Evolutionary conservation across 2,797 vertebrate species (phyloP), one percentile per base, ranked within the genome.

Genomic region (Alca torda): DNA sequence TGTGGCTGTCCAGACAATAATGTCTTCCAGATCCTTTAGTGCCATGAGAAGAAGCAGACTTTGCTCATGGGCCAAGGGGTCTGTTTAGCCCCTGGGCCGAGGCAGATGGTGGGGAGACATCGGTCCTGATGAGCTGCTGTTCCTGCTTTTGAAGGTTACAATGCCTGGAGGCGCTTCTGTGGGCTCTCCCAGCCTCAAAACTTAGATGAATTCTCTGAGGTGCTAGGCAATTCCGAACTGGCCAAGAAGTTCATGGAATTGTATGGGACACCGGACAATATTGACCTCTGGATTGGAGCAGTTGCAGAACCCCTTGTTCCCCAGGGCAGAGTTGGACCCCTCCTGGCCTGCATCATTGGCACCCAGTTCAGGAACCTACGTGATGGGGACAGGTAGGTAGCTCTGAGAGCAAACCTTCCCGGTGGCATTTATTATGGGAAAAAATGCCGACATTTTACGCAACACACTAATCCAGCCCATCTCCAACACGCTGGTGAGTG

Each of bases 281-380:
- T 99, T 1, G 99, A 99, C 33, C 45, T 99, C 82, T 99, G 99
- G 99, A 35, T 99, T 6, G 99, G 98, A 46, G 99, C 98, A 1
- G 83, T 98, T 0, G 98, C 98, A 4, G 99, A 99, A 91, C 99
- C 99, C 0, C 98, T 99, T 39, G 97, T 99, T 28, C 26, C 17
- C 0, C 96, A 94, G 4, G 99, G 98, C 54, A 98, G 98, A 13
- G 98, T 99, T 7, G 99, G 99, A 5, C 98, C 98, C 26, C 98
- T 99, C 75, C 97, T 99, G 37, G 84, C 99, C 84, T 99, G 99
- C 94, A 97, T 99, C 90, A 98, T 99, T 6, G 98, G 98, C 57
- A 97, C 39, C 15, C 99, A 99, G 97, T 99, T 99, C 97, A 97
- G 98, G 91, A 98, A 46, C 30, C 95, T 98, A 76, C 98, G 98